Percentiles rank a stretch among this genome's conserved stretches.
phyloP scores from a whole-genome alignment of 2,113 vertebrate species.

The Heterochromis multidens region DNA sequence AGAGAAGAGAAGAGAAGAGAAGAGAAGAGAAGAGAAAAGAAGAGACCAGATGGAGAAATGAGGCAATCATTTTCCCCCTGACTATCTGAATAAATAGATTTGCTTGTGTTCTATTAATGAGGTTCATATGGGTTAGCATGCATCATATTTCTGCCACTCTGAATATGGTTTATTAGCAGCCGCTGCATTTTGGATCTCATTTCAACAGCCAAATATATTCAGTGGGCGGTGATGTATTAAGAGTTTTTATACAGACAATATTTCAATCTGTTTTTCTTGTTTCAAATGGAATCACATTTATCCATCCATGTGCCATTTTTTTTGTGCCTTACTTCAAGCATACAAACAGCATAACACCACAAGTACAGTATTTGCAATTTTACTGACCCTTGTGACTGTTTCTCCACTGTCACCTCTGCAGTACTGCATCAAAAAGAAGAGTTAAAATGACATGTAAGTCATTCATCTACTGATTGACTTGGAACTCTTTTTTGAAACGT shows the following conservation, averaged over 20 bases:
- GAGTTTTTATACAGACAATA: slow-evolving; percentile 48
- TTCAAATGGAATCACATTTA: slow-evolving; percentile 12
- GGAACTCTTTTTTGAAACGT: neutral
- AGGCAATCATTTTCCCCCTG: slow-evolving; percentile 60
- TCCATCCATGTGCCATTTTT: neutral
- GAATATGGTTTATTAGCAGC: slow-evolving; percentile 64
- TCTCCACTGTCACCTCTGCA: slow-evolving; percentile 6
- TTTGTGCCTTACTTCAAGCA: neutral
- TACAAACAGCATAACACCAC: neutral
- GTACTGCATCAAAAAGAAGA: neutral
- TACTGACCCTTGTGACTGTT: neutral
- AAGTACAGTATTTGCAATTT: neutral
- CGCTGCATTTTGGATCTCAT: slow-evolving; percentile 62
- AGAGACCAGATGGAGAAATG: slow-evolving; percentile 36
- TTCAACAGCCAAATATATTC: slow-evolving; percentile 61
- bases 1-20: neutral
- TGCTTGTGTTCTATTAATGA: slow-evolving; percentile 73
- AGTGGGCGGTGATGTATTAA: slow-evolving; percentile 60
- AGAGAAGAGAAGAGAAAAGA: neutral
- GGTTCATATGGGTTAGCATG: slow-evolving; percentile 64
- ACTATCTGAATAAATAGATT: slow-evolving; percentile 73
- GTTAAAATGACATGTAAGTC: slow-evolving; percentile 16
- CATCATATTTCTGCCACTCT: slow-evolving; percentile 62
- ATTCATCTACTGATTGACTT: slow-evolving; percentile 44
- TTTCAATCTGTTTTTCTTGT: slow-evolving; percentile 40